These are phyloP conservation scores for Glyphotaelius pellucidus DNA, from an alignment of 2,888 invertebrate genomes.

Conservation along the genomic window DNA sequence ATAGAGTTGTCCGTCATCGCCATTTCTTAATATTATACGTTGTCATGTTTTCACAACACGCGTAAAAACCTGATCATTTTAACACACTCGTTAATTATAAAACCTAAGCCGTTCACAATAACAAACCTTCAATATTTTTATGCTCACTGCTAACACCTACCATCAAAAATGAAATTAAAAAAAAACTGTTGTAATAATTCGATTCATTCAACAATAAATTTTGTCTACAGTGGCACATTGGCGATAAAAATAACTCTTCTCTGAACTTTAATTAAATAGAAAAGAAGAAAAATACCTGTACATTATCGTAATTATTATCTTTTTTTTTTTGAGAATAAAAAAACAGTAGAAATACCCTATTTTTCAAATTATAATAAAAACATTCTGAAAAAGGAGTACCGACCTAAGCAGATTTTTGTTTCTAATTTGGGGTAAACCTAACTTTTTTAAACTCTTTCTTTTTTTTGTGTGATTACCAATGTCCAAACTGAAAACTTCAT, in stretches of 20 bases:
- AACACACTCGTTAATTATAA: not conserved
- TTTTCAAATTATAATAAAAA: too few species aligned
- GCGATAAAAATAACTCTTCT: not conserved
- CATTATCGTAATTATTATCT: too few species aligned
- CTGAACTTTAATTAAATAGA: not conserved
- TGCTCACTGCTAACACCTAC: not conserved
- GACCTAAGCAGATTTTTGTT: too few species aligned
- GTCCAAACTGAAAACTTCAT: too few species aligned
- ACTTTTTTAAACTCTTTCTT: too few species aligned
- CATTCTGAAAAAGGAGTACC: too few species aligned
- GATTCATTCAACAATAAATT: not conserved
- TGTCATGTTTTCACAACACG: not conserved
- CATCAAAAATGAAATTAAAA: not conserved
- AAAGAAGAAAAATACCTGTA: too few species aligned
- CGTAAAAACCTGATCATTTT: not conserved
- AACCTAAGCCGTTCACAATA: not conserved
- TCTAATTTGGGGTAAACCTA: too few species aligned
- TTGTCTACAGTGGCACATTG: not conserved
- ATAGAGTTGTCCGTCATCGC: not conserved
- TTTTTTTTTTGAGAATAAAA: not conserved
- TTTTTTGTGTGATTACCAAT: too few species aligned
- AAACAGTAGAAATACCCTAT: too few species aligned
- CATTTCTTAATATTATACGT: not conserved
- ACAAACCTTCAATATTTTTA: conserved; percentile 2
- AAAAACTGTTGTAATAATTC: not conserved